A percentile compares a stretch with the other conserved stretches of the same genome.
These are phyloP conservation scores for Anisognathus igniventris DNA, from an alignment of 2,797 vertebrate species.

Conservation along the genomic window DNA sequence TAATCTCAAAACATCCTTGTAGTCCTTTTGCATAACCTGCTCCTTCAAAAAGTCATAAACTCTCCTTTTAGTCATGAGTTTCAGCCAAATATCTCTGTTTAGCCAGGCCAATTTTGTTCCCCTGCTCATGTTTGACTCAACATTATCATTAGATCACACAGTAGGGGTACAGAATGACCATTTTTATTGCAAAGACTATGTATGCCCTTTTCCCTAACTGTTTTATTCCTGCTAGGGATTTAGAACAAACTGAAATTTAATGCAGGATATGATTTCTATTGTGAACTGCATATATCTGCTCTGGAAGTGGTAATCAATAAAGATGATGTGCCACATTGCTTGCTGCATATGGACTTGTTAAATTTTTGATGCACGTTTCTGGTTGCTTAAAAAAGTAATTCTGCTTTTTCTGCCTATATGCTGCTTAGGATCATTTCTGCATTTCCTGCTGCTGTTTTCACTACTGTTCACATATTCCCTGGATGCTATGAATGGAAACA, in stretches of 20 bases:
- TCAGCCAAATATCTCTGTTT: neutral
- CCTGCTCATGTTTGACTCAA: neutral
- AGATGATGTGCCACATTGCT: neutral
- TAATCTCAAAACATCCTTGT: neutral
- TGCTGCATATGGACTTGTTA: neutral
- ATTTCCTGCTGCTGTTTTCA: neutral
- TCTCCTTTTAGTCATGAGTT: neutral
- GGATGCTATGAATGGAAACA: neutral
- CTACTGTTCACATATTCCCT: neutral
- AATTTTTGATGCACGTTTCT: neutral
- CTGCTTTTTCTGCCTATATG: neutral
- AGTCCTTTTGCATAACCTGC: neutral
- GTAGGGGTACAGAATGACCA: neutral
- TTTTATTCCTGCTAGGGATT: neutral
- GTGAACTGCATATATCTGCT: neutral
- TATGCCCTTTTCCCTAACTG: neutral
- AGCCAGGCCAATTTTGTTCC: neutral
- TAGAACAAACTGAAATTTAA: neutral
- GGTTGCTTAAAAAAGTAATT: neutral
- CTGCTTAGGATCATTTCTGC: neutral
- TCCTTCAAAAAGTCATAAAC: neutral
- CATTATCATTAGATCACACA: neutral
- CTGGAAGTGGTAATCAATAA: neutral
- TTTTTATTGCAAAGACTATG: neutral
- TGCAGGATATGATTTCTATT: neutral